Evolutionary conservation across 2,113 vertebrate species (phyloP).

Genomic region (Taxidea taxus): DNA sequence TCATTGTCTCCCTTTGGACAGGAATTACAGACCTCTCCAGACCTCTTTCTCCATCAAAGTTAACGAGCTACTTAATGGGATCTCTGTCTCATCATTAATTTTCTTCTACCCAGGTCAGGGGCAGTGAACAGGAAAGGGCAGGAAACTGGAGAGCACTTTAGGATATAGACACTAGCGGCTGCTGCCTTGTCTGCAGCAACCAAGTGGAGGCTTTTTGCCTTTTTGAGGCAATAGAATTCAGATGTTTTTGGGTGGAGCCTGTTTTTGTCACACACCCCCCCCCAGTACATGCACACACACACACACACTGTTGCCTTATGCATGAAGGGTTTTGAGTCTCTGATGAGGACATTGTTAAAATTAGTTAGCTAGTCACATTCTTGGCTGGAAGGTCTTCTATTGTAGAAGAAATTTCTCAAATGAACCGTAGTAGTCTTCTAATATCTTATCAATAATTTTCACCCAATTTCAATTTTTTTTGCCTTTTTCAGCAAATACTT

Average conservation of each 20-base stretch:
- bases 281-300: background rate
- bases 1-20: background rate
- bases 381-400: background rate
- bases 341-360: background rate
- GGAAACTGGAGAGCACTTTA: background rate
- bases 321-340: background rate
- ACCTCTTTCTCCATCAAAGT: background rate
- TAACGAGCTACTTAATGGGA: background rate
- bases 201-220: background rate
- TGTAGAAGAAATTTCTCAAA: background rate
- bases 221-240: background rate
- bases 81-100: background rate
- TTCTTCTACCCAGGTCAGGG: background rate
- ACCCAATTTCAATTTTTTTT: background rate
- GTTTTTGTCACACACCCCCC: background rate
- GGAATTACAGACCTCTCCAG: background rate
- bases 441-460: background rate
- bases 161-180: background rate
- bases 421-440: background rate
- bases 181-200: background rate
- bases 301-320: background rate
- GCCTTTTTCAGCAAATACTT: background rate
- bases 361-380: background rate
- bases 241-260: background rate
- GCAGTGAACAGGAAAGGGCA: background rate